A percentile compares a stretch with the other conserved stretches of the same genome.
Conservation (phyloP, 2,888 invertebrate genomes). For the Tigriopus californicus region DNA sequence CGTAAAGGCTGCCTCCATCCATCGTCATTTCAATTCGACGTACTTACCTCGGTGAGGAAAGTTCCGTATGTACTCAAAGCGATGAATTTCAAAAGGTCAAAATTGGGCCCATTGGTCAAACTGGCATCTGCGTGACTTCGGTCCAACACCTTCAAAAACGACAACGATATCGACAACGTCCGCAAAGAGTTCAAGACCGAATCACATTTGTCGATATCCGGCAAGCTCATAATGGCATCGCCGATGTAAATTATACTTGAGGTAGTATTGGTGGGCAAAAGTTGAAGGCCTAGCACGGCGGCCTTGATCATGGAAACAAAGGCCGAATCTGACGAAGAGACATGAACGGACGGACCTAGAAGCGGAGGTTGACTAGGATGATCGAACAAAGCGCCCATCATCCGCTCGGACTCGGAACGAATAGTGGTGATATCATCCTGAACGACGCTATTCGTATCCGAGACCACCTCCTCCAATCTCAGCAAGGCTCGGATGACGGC, state of each 20-base stretch:
- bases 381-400: constrained; percentile 37
- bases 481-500: constrained; percentile 39
- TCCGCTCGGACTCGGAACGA: constrained; percentile 34
- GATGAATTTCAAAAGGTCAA: constrained; percentile 52
- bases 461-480: constrained; percentile 29
- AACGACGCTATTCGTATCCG: constrained; percentile 6
- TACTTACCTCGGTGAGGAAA: constrained; percentile 36
- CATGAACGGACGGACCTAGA: constrained; percentile 13
- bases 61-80: constrained; percentile 53
- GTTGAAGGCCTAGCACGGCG: constrained; percentile 50
- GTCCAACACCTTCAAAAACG: constrained; percentile 50
- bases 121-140: constrained; percentile 41
- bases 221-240: constrained; percentile 49
- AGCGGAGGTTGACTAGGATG: constrained; percentile 22
- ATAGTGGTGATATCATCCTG: constrained; percentile 20
- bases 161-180: constrained; percentile 49
- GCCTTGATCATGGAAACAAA: constrained; percentile 56
- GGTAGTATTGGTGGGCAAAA: constrained; percentile 45
- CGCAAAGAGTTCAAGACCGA: constrained; percentile 49
- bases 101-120: constrained; percentile 40
- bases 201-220: constrained; percentile 51
- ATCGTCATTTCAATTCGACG: no score
- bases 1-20: no score
- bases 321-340: constrained; percentile 26
- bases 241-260: constrained; percentile 49